These are phyloP conservation scores for Ectropis grisescens DNA, from an alignment of 1,140 invertebrate species.

Conservation along the genomic window DNA sequence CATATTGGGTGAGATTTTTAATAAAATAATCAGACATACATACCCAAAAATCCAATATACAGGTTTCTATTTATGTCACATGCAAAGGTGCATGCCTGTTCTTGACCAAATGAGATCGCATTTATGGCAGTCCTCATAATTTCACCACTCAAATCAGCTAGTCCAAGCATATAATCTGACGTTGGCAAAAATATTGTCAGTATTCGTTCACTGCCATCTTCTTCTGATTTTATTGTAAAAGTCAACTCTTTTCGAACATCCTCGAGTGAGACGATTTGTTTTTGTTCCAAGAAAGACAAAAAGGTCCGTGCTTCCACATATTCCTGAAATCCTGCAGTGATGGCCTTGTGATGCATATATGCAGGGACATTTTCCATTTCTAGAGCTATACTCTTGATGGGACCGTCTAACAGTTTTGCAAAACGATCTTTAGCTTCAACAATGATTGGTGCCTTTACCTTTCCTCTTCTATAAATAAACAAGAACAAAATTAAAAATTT, in stretches of 20 bases:
- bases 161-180: slow-evolving; percentile 84
- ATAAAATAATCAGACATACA: too few relatives aligned
- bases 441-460: slow-evolving; percentile 72
- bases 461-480: too few relatives aligned
- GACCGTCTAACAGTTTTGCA: slow-evolving; percentile 71
- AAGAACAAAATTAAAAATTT: too few relatives aligned
- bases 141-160: slow-evolving; percentile 91
- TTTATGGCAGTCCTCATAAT: slow-evolving; percentile 92
- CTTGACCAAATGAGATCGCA: slow-evolving; percentile 82
- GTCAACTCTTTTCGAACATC: slow-evolving; percentile 45
- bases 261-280: slow-evolving; percentile 28
- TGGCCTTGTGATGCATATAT: slow-evolving; percentile 82
- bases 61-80: slow-evolving; percentile 81
- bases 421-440: slow-evolving; percentile 77
- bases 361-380: slow-evolving; percentile 81
- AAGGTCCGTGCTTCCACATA: slow-evolving; percentile 85
- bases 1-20: too few relatives aligned
- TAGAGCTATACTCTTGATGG: slow-evolving; percentile 77
- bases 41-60: slow-evolving; percentile 79
- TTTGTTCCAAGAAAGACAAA: slow-evolving; percentile 45
- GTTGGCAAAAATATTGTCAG: slow-evolving; percentile 67
- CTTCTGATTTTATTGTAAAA: slow-evolving; percentile 22
- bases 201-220: slow-evolving; percentile 19
- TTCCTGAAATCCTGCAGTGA: slow-evolving; percentile 86
- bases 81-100: slow-evolving; percentile 80